Evolutionary conservation across 1,140 invertebrate species (phyloP).

Genomic region (Colletes latitarsis): DNA sequence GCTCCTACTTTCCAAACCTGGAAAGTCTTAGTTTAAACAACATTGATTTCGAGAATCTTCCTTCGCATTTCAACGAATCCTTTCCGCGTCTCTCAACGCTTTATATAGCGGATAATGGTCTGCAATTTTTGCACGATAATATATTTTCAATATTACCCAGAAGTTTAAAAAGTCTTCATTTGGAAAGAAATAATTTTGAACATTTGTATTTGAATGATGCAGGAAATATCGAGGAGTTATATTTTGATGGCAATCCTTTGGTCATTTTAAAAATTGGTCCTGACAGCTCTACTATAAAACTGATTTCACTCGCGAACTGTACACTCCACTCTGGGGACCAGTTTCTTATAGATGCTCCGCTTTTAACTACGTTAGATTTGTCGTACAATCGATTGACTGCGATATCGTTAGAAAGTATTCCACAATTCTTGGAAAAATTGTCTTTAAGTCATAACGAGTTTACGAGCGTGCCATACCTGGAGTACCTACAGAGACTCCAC

Average conservation of each 20-base stretch:
- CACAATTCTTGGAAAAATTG: not conserved
- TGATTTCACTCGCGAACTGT: constrained; percentile 10
- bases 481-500: too few species aligned
- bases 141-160: not conserved
- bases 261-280: too few species aligned
- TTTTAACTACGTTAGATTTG: constrained; percentile 7
- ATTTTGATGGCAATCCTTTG: constrained; percentile 14
- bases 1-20: not conserved
- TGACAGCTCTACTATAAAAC: not conserved
- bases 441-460: constrained; percentile 41
- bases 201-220: not conserved
- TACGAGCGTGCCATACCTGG: too few species aligned
- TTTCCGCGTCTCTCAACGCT: constrained; percentile 21
- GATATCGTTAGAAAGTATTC: too few species aligned
- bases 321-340: too few species aligned
- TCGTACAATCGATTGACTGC: constrained; percentile 2
- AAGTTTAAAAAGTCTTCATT: not conserved
- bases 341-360: too few species aligned
- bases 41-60: not conserved
- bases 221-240: not conserved
- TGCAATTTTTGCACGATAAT: rapidly evolving
- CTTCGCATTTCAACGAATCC: rapidly evolving
- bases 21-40: constrained; percentile 8
- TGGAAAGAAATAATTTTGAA: constrained; percentile 9
- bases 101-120: not conserved